Conservation (phyloP, 1,140 invertebrate species). For the Philopotamus ludificatus region DNA sequence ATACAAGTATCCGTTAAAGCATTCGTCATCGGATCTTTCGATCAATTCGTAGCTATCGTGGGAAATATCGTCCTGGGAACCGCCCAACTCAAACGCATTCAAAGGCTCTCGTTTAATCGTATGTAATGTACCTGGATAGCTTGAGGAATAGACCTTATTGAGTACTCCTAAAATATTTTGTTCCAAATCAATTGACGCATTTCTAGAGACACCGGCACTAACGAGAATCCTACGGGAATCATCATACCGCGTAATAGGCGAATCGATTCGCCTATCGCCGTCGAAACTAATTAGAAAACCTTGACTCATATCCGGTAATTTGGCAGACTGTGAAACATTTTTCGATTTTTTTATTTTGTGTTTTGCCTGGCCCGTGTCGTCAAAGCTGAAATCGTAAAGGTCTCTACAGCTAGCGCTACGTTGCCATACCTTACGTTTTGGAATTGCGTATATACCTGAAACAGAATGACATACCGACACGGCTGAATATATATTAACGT, state of each 20-base stretch:
- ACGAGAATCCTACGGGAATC: slow-evolving; percentile 58
- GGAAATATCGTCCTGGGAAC: slow-evolving; percentile 82
- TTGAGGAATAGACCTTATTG: slow-evolving; percentile 73
- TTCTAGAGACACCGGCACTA: slow-evolving; percentile 56
- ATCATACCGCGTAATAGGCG: slow-evolving; percentile 74
- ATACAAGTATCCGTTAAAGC: slow-evolving; percentile 51
- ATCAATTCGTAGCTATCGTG: slow-evolving; percentile 86
- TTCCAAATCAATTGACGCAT: slow-evolving; percentile 60
- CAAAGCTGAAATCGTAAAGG: slow-evolving; percentile 70
- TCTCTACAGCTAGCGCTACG: slow-evolving; percentile 78
- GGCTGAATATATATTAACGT: slow-evolving; percentile 47
- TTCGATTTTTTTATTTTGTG: slow-evolving; percentile 52
- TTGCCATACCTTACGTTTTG: slow-evolving; percentile 62
- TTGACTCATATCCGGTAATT: slow-evolving; percentile 34
- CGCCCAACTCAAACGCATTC: slow-evolving; percentile 58
- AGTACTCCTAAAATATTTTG: slow-evolving; percentile 58
- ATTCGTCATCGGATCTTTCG: slow-evolving; percentile 70
- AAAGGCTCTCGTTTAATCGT: slow-evolving; percentile 64
- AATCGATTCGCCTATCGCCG: slow-evolving; percentile 59
- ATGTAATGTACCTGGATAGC: slow-evolving; percentile 76
- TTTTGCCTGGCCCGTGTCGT: slow-evolving; percentile 64
- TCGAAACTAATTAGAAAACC: slow-evolving; percentile 39
- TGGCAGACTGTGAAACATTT: slow-evolving; percentile 30
- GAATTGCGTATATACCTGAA: slow-evolving; percentile 43
- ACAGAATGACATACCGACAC: slow-evolving; percentile 10